These are phyloP conservation scores for Rhinoraja longicauda DNA, from an alignment of 2,797 vertebrate genomes.

Conservation along the genomic window DNA sequence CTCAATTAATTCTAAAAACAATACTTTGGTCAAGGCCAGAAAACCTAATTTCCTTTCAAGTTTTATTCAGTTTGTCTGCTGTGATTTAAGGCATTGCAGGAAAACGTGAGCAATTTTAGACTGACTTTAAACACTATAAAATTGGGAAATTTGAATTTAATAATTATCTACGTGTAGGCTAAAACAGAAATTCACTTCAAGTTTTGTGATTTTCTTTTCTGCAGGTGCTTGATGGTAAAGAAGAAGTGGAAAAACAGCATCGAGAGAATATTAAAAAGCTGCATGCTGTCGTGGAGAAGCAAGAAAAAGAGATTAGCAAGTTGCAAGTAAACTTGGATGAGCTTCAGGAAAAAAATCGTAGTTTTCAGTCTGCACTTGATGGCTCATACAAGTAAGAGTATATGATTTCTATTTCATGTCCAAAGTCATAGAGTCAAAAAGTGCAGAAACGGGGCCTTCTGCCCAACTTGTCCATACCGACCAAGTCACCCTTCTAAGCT, in stretches of 20 bases:
- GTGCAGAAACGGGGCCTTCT: too few species aligned
- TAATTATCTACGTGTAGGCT: neutral
- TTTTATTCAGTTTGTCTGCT: neutral
- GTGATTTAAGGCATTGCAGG: neutral
- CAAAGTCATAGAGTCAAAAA: too few species aligned
- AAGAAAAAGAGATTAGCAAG: constrained; percentile 77
- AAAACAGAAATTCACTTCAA: neutral
- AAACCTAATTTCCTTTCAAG: neutral
- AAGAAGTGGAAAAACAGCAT: constrained; percentile 92
- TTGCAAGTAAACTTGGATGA: constrained; percentile 73
- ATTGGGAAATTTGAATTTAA: neutral
- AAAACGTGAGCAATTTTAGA: neutral
- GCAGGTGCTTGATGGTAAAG: constrained; percentile 89
- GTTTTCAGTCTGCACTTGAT: constrained; percentile 82
- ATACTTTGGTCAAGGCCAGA: neutral
- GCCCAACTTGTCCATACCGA: too few species aligned
- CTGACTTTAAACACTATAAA: neutral
- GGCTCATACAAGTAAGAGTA: constrained; percentile 80
- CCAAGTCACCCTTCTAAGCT: too few species aligned
- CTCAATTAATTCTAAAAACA: neutral
- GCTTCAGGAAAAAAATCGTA: constrained; percentile 82
- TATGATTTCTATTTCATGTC: neutral
- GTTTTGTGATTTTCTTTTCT: neutral
- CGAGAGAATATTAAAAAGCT: constrained; percentile 92
- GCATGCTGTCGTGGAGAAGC: constrained; percentile 77